A percentile compares a stretch with the other conserved stretches of the same genome.
phyloP scores from a whole-genome alignment of 2,113 vertebrate genomes.

The Vanacampus margaritifer region DNA sequence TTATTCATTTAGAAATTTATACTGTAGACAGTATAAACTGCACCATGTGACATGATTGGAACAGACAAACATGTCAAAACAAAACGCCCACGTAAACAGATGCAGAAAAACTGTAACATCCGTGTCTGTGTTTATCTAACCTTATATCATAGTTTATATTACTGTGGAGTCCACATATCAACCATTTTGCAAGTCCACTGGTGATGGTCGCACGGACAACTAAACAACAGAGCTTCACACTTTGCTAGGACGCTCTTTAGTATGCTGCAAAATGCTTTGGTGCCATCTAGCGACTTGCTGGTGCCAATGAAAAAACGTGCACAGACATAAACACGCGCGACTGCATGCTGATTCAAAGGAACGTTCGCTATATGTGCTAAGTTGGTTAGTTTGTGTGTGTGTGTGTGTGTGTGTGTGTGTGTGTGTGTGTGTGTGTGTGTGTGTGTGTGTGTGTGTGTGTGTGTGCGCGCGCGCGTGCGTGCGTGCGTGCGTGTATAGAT shows the following conservation, averaged over 20 bases:
- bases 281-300: slow-evolving; percentile 58
- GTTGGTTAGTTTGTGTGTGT: background rate
- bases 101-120: no score
- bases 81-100: no score
- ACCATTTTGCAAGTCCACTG: background rate
- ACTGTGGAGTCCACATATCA: background rate
- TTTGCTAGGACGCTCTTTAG: background rate
- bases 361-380: background rate
- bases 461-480: no score
- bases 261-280: slow-evolving; percentile 42
- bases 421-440: no score
- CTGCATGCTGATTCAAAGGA: background rate
- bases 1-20: background rate
- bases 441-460: no score
- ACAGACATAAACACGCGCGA: background rate
- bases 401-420: background rate
- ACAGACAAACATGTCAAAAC: no score
- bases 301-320: background rate
- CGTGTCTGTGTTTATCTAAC: no score
- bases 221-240: background rate
- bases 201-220: no score
- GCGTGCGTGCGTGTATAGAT: background rate
- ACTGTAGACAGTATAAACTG: background rate
- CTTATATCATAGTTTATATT: background rate
- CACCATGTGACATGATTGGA: no score